phyloP scores from a whole-genome alignment of 2,113 vertebrate species.

The Menidia beryllina region DNA sequence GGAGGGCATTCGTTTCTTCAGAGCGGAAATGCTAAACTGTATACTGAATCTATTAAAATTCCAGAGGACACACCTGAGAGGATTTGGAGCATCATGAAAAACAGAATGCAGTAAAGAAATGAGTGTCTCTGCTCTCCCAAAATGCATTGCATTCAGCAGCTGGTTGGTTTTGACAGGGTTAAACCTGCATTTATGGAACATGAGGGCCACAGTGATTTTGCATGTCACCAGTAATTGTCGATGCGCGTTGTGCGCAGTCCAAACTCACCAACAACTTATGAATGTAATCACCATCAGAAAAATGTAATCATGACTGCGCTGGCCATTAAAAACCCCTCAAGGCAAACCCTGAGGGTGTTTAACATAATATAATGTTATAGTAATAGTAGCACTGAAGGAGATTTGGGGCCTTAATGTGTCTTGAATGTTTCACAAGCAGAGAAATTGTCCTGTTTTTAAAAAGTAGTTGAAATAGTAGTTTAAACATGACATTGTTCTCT shows the following conservation, averaged over 20 bases:
- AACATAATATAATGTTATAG: too few relatives aligned
- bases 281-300: neutral
- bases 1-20: too few relatives aligned
- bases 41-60: too few relatives aligned
- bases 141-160: too few relatives aligned
- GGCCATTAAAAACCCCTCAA: too few relatives aligned
- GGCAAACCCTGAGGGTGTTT: neutral
- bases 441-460: neutral
- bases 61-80: too few relatives aligned
- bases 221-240: neutral
- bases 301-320: accelerated
- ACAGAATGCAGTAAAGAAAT: too few relatives aligned
- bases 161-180: neutral
- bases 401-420: neutral
- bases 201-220: neutral
- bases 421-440: neutral
- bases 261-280: neutral
- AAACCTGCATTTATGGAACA: neutral
- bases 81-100: too few relatives aligned
- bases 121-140: too few relatives aligned
- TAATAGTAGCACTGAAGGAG: too few relatives aligned
- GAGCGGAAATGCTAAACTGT: too few relatives aligned
- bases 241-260: neutral
- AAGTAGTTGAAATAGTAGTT: neutral
- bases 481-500: neutral